phyloP scores from a whole-genome alignment of 37 sponge, comb jelly and placozoan genomes.

The Eunapius fragilis region DNA sequence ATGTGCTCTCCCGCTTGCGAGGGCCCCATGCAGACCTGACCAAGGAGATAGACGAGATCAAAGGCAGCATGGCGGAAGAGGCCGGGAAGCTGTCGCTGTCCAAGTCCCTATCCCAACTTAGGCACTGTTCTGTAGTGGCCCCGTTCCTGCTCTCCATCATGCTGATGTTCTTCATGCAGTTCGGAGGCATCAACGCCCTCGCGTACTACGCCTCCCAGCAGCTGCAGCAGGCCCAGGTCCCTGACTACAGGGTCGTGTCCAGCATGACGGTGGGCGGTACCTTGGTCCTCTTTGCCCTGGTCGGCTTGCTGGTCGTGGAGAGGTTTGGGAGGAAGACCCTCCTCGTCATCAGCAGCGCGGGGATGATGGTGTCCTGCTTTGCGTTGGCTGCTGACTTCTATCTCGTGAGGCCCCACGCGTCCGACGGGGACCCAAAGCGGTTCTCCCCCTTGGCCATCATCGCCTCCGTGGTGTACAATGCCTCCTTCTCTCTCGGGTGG shows the following conservation, averaged over 20 bases:
- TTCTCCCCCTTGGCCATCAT: conserved; percentile 28
- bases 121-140: conserved; percentile 4
- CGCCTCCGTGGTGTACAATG: conserved; percentile 20
- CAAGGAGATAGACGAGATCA: conserved; percentile 35
- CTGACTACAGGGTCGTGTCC: background rate
- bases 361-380: conserved; percentile 48
- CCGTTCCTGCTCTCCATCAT: conserved; percentile 36
- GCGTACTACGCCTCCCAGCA: conserved; percentile 45
- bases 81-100: conserved; percentile 3
- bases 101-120: conserved; percentile 31
- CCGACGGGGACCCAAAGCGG: background rate
- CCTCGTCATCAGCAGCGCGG: conserved; percentile 48
- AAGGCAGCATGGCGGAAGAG: background rate
- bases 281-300: conserved; percentile 42
- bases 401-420: background rate
- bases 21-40: conserved; percentile 36
- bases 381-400: conserved; percentile 46
- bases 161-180: conserved; percentile 80
- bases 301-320: conserved; percentile 72
- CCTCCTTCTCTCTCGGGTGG: conserved; percentile 50
- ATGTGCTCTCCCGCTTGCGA: conserved; percentile 36
- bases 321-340: conserved; percentile 62
- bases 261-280: conserved; percentile 51
- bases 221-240: conserved; percentile 36
- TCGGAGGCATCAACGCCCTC: conserved; percentile 66